Conservation (phyloP, 2,888 invertebrate species). For the Sphaerophoria taeniata region DNA sequence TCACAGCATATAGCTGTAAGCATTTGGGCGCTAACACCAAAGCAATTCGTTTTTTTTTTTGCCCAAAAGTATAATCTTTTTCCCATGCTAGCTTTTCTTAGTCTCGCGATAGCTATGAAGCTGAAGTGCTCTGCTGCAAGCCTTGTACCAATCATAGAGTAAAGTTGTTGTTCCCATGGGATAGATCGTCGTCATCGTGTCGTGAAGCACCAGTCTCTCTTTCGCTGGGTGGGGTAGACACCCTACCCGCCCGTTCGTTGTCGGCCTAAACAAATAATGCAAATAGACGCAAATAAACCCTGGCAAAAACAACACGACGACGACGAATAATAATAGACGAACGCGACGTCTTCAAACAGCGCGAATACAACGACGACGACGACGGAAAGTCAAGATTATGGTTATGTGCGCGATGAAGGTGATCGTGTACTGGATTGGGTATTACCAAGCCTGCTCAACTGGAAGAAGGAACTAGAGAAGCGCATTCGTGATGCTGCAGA, state of each 20-base stretch:
- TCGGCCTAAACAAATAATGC: conserved; percentile 73
- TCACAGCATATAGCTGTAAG: conserved; percentile 10
- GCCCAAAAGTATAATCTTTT: conserved; percentile 64
- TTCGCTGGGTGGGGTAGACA: conserved; percentile 67
- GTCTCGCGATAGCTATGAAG: background rate
- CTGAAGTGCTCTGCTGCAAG: conserved; percentile 27
- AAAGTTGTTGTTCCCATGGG: conserved; percentile 72
- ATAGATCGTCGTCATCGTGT: conserved; percentile 68
- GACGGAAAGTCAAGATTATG: conserved; percentile 73
- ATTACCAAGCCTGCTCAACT: conserved; percentile 57
- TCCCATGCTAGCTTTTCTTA: conserved; percentile 51
- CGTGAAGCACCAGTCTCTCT: too few relatives aligned
- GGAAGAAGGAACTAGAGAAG: conserved; percentile 68
- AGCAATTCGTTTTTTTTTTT: conserved; percentile 54
- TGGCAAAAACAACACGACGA: conserved; percentile 59
- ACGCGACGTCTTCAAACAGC: conserved; percentile 3
- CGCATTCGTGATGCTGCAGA: conserved; percentile 69
- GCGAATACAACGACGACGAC: conserved; percentile 6
- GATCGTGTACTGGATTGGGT: conserved; percentile 74
- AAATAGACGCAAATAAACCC: conserved; percentile 72
- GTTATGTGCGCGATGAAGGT: conserved; percentile 73
- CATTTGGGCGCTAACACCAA: conserved; percentile 57
- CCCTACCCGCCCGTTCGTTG: conserved; percentile 60
- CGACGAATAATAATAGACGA: conserved; percentile 17
- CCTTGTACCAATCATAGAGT: conserved; percentile 32